Conservation (phyloP, 2,113 vertebrate species). For the Struthidea cinerea region DNA sequence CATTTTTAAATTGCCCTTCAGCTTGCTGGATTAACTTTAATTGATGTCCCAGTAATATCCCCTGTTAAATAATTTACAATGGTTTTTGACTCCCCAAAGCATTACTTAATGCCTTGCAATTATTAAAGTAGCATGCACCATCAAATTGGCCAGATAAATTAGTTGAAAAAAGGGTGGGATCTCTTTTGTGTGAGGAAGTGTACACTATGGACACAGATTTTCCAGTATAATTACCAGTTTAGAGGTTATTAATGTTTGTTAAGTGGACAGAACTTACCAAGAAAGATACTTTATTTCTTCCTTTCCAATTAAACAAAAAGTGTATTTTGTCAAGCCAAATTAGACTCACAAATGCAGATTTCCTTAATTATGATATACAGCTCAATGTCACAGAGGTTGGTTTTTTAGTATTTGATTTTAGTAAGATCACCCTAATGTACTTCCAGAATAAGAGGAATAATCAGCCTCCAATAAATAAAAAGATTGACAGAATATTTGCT, state of each 20-base stretch:
- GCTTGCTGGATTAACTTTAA: conserved; percentile 39
- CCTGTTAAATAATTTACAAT: conserved; percentile 37
- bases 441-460: neutral
- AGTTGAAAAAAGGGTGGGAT: neutral
- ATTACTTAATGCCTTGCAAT: conserved; percentile 21
- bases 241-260: neutral
- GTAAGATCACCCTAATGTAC: neutral
- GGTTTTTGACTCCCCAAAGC: conserved; percentile 28
- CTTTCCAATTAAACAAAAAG: neutral
- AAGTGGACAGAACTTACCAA: neutral
- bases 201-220: neutral
- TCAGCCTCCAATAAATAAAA: neutral
- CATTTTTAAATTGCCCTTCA: conserved; percentile 29
- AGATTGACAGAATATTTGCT: neutral
- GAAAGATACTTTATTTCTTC: neutral
- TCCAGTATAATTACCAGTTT: neutral
- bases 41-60: conserved; percentile 32
- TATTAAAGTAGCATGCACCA: neutral
- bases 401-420: neutral
- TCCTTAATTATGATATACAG: neutral
- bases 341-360: neutral
- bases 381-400: neutral
- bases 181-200: neutral
- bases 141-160: neutral
- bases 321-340: neutral